Conservation (phyloP, 2,888 invertebrate genomes). For the Amphiduros pacificus region DNA sequence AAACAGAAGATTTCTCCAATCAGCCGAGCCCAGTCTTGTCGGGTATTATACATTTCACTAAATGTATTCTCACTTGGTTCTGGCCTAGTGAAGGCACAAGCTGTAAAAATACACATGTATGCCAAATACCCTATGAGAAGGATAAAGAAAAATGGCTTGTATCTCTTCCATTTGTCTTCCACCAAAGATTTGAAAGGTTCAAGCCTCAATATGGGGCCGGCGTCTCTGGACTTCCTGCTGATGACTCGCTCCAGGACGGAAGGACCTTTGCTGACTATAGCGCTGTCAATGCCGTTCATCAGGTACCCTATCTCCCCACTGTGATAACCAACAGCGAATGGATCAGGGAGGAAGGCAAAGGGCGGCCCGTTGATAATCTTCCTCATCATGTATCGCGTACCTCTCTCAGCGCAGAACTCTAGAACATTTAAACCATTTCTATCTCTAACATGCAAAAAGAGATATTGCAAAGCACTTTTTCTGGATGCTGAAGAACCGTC, state of each 20-base stretch:
- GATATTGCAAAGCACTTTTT: slow-evolving; percentile 6
- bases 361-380: slow-evolving; percentile 8
- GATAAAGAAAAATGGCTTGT: slow-evolving; percentile 6
- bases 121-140: slow-evolving; percentile 6
- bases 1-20: slow-evolving; percentile 10
- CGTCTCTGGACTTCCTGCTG: slow-evolving; percentile 6
- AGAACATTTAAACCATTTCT: not conserved
- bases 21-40: slow-evolving; percentile 3
- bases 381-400: slow-evolving; percentile 3
- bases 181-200: slow-evolving; percentile 13
- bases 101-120: slow-evolving; percentile 11
- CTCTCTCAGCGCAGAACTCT: slow-evolving; percentile 4
- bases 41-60: slow-evolving; percentile 8
- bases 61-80: not conserved
- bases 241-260: slow-evolving; percentile 9
- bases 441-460: slow-evolving; percentile 3
- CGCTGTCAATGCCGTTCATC: slow-evolving; percentile 10
- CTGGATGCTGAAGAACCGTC: slow-evolving; percentile 4
- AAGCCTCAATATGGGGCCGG: slow-evolving; percentile 1
- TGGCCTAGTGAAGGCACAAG: slow-evolving; percentile 5
- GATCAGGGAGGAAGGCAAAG: slow-evolving; percentile 10
- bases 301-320: slow-evolving; percentile 9
- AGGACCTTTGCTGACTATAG: not conserved
- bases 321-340: slow-evolving; percentile 3
- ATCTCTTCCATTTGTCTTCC: slow-evolving; percentile 13